Conservation (phyloP, 2,113 vertebrate genomes). For the Barnardius zonarius region DNA sequence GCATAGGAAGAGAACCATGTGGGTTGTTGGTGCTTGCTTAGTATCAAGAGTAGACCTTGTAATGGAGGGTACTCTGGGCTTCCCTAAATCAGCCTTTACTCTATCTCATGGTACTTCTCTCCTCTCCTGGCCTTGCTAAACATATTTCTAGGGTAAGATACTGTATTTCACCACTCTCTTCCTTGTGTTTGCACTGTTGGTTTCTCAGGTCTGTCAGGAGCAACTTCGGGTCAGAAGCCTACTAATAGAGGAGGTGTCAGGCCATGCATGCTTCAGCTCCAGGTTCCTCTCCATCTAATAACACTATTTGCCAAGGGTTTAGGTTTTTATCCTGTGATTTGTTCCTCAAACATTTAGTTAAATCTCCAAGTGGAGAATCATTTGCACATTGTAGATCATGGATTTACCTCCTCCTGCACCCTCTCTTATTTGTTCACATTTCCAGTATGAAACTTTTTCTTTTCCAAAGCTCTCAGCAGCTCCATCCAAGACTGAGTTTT, state of each 20-base stretch:
- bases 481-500: not conserved
- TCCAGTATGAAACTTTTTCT: not conserved
- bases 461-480: not conserved
- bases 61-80: not conserved
- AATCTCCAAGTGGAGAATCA: slow-evolving; percentile 50
- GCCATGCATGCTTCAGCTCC: not conserved
- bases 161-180: not conserved
- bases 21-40: not conserved
- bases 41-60: not conserved
- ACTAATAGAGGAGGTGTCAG: slow-evolving; percentile 15
- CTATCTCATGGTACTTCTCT: not conserved
- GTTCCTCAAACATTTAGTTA: slow-evolving; percentile 56
- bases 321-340: slow-evolving; percentile 45
- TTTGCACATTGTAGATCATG: slow-evolving; percentile 39
- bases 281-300: slow-evolving; percentile 29
- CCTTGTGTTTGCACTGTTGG: slow-evolving; percentile 7
- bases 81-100: not conserved
- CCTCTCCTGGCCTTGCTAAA: not conserved
- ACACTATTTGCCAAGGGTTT: slow-evolving; percentile 60
- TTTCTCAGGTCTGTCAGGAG: slow-evolving; percentile 48
- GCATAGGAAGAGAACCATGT: not conserved
- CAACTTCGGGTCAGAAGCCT: not conserved
- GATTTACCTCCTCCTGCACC: slow-evolving; percentile 37
- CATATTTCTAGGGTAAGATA: not conserved
- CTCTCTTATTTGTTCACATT: not conserved